These are phyloP conservation scores for Mystacides longicornis DNA, from an alignment of 2,888 invertebrate species.

Conservation along the genomic window DNA sequence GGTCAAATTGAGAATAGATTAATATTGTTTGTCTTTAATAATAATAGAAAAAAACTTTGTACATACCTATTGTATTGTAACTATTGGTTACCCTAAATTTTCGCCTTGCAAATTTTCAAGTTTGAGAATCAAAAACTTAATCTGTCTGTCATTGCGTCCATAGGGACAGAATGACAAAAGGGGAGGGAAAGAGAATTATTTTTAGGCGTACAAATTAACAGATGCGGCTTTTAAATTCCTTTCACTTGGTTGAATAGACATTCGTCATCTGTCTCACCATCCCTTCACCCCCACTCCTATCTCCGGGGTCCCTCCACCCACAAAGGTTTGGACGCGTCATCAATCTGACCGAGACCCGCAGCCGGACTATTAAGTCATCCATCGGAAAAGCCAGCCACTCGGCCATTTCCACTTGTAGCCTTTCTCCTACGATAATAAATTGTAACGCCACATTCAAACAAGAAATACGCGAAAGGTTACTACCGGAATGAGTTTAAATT, in stretches of 20 bases:
- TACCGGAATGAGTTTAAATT: neutral
- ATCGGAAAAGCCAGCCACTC: constrained; percentile 7
- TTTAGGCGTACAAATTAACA: constrained; percentile 16
- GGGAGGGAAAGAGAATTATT: too few species aligned
- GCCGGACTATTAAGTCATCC: constrained; percentile 17
- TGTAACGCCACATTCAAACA: constrained; percentile 2
- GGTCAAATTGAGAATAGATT: too few species aligned
- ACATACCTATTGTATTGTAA: too few species aligned
- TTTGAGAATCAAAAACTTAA: too few species aligned
- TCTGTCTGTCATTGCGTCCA: too few species aligned
- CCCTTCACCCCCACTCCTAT: constrained; percentile 8
- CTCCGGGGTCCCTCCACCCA: constrained; percentile 3
- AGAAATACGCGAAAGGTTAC: constrained; percentile 3
- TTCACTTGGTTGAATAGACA: constrained; percentile 12
- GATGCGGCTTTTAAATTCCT: constrained; percentile 21
- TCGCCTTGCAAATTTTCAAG: too few species aligned
- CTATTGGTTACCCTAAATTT: too few species aligned
- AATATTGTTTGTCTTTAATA: too few species aligned
- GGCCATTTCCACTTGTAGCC: constrained; percentile 8
- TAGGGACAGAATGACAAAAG: too few species aligned
- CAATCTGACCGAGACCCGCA: constrained; percentile 18
- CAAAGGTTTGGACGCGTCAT: constrained; percentile 18
- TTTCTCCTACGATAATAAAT: constrained; percentile 7
- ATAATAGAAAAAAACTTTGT: too few species aligned
- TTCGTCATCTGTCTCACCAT: constrained; percentile 17